Percentiles rank a stretch among this genome's conserved stretches.
Conservation (phyloP, 2,888 invertebrate genomes). For the Ptilodon capucinus region DNA sequence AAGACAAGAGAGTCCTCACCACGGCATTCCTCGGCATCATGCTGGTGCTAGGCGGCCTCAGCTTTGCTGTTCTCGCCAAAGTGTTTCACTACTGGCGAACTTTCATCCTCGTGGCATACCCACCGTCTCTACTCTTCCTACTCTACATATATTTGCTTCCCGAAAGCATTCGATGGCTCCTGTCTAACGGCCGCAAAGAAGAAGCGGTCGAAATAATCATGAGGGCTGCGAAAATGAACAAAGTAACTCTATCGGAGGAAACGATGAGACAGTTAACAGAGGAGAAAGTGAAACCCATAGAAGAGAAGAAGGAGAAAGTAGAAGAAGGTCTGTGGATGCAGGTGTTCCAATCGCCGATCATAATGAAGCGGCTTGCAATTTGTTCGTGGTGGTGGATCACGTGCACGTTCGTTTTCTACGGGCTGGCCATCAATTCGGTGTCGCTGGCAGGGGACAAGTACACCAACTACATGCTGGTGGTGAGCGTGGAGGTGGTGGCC, state of each 20-base stretch:
- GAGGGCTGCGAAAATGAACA: constrained; percentile 85
- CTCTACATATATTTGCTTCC: constrained; percentile 87
- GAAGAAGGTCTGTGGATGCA: constrained; percentile 62
- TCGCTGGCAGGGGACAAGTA: constrained; percentile 89
- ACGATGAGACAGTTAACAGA: constrained; percentile 70
- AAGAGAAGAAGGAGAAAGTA: constrained; percentile 45
- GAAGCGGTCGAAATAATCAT: constrained; percentile 85
- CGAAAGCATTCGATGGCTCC: constrained; percentile 90
- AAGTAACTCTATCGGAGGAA: constrained; percentile 72
- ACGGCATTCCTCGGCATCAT: constrained; percentile 70
- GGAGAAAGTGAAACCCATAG: constrained; percentile 47
- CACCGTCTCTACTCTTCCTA: constrained; percentile 86
- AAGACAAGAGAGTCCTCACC: constrained; percentile 69
- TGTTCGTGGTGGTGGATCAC: constrained; percentile 88
- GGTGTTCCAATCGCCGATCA: constrained; percentile 65
- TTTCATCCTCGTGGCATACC: constrained; percentile 86
- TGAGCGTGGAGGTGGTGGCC: constrained; percentile 87
- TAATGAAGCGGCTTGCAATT: constrained; percentile 66
- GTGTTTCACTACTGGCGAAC: constrained; percentile 87
- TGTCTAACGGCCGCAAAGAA: constrained; percentile 85
- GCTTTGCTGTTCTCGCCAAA: constrained; percentile 87
- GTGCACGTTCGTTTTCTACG: constrained; percentile 91
- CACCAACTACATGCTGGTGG: constrained; percentile 88
- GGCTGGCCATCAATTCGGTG: constrained; percentile 90
- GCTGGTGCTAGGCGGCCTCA: constrained; percentile 87